Evolutionary conservation across 2,888 invertebrate genomes (phyloP).

Genomic region (Drosophila borborema): DNA sequence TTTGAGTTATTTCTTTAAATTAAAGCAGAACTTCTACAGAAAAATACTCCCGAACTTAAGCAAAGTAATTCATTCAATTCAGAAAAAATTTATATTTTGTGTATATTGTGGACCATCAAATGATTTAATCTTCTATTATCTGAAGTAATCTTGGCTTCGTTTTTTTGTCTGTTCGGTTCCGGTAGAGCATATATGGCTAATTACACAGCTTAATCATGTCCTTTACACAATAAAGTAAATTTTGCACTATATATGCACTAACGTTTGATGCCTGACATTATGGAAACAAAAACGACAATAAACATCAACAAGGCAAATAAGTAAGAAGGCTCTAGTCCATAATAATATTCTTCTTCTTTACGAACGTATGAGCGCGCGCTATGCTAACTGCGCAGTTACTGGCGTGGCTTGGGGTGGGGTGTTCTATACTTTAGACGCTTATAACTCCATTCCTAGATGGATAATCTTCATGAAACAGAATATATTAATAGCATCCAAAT

Average conservation of each 20-base stretch:
- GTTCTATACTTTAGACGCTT: too few relatives aligned
- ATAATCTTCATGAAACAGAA: too few relatives aligned
- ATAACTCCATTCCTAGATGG: too few relatives aligned
- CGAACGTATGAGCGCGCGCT: too few relatives aligned
- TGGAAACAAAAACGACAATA: neutral
- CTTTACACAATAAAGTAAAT: neutral
- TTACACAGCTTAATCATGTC: neutral
- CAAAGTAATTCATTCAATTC: conserved; percentile 31
- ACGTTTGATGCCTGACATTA: neutral
- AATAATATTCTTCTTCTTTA: too few relatives aligned
- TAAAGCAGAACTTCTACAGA: conserved; percentile 43
- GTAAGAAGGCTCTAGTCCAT: too few relatives aligned
- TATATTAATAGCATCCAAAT: too few relatives aligned
- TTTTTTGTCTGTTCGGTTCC: neutral
- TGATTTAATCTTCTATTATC: conserved; percentile 60
- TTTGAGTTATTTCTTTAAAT: conserved; percentile 28
- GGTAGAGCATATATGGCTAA: neutral
- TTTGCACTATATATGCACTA: neutral
- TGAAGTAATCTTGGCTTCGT: conserved; percentile 57
- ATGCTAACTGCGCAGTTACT: too few relatives aligned
- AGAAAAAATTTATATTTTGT: conserved; percentile 4
- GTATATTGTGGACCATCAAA: conserved; percentile 45
- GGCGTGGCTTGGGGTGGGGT: too few relatives aligned
- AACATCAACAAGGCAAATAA: neutral
- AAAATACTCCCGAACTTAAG: conserved; percentile 37